A percentile compares a stretch with the other conserved stretches of the same genome.
These are phyloP conservation scores for Anthophora plumipes DNA, from an alignment of 2,888 invertebrate species.

Conservation along the genomic window DNA sequence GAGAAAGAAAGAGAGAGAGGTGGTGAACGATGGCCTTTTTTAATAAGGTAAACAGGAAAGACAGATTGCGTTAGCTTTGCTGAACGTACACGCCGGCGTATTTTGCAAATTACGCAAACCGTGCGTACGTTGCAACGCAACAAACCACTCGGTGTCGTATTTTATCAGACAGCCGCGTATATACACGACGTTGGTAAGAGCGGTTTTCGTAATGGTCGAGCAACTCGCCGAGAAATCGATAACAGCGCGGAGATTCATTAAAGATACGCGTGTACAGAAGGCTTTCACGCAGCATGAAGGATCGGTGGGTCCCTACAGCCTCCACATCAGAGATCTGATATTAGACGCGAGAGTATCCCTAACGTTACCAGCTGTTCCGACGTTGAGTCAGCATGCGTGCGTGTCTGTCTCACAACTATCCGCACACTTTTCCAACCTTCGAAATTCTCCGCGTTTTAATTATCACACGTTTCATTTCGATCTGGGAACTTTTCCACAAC, in stretches of 20 bases:
- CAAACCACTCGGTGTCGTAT: slow-evolving; percentile 15
- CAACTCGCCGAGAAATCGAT: slow-evolving; percentile 56
- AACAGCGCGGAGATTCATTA: slow-evolving; percentile 64
- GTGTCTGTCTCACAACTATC: background rate
- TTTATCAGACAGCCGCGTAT: slow-evolving; percentile 13
- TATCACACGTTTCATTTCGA: no score
- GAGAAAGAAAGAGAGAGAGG: background rate
- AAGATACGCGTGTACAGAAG: slow-evolving; percentile 56
- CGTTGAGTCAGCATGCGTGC: slow-evolving; percentile 52
- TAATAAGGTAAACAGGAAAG: slow-evolving; percentile 6
- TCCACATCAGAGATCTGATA: slow-evolving; percentile 62
- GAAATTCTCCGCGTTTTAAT: slow-evolving; percentile 20
- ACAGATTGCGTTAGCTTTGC: background rate
- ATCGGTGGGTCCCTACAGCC: slow-evolving; percentile 58
- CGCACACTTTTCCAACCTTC: background rate
- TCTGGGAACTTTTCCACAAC: no score
- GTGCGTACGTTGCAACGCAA: slow-evolving; percentile 17
- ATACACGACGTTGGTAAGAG: slow-evolving; percentile 1
- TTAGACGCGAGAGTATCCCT: slow-evolving; percentile 59
- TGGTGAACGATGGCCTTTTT: background rate
- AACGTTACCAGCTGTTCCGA: slow-evolving; percentile 62
- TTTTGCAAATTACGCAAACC: slow-evolving; percentile 28
- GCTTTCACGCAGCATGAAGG: slow-evolving; percentile 58
- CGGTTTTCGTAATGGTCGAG: slow-evolving; percentile 36
- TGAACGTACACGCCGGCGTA: background rate